Evolutionary conservation across 2,797 vertebrate species (phyloP).

Genomic region (Malurus leucopterus): DNA sequence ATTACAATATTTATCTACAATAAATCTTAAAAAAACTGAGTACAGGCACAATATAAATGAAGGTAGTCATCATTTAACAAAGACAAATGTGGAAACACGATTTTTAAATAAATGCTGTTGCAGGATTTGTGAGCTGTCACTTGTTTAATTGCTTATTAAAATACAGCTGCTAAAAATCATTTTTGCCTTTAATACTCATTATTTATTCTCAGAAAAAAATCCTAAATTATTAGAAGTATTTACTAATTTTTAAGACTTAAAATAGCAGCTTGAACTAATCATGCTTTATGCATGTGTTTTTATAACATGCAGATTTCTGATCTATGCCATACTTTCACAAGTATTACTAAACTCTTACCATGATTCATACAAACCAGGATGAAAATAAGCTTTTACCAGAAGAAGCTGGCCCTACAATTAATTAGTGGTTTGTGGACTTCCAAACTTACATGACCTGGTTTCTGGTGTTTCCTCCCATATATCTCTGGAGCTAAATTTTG

Average conservation of each 20-base stretch:
- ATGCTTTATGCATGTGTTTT: neutral
- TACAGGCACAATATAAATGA: neutral
- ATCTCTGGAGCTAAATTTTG: neutral
- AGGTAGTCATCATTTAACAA: neutral
- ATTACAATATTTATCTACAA: neutral
- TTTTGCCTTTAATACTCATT: neutral
- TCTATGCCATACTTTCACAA: neutral
- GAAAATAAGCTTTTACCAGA: neutral
- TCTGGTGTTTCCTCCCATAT: neutral
- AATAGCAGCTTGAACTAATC: neutral
- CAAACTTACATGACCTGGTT: neutral
- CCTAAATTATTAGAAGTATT: neutral
- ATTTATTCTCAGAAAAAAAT: neutral
- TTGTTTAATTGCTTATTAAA: neutral
- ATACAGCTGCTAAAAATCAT: neutral
- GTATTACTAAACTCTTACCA: neutral
- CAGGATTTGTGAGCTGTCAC: neutral
- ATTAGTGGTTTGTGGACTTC: neutral
- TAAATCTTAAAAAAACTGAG: neutral
- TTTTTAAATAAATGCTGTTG: neutral
- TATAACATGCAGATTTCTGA: neutral
- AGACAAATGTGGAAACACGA: neutral
- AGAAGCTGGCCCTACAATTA: neutral
- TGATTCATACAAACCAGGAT: neutral
- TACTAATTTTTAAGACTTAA: neutral